Evolutionary conservation across 2,797 vertebrate species (phyloP).

Genomic region (Cossypha polioptera): DNA sequence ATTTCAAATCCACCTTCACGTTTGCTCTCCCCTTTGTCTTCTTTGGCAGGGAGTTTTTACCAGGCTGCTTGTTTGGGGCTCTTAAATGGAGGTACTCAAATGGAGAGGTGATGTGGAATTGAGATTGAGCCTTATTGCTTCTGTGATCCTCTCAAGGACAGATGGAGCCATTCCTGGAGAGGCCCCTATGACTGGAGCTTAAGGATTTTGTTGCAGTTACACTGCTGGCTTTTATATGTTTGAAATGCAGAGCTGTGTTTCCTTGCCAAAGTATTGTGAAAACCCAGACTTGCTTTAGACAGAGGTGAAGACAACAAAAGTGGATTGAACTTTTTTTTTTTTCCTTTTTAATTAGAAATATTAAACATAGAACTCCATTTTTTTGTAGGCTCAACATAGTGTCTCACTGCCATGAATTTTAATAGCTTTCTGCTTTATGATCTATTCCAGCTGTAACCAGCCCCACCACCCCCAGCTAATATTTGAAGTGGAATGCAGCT

Average conservation of each 20-base stretch:
- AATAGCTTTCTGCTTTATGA: slow-evolving; percentile 61
- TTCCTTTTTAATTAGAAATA: slow-evolving; percentile 48
- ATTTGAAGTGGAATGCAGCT: slow-evolving; percentile 65
- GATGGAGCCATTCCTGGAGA: slow-evolving; percentile 31
- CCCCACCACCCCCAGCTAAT: slow-evolving; percentile 61
- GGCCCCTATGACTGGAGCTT: background rate
- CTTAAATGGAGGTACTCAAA: background rate
- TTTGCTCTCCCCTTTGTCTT: background rate
- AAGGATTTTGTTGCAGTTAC: slow-evolving; percentile 47
- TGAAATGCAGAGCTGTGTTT: slow-evolving; percentile 11
- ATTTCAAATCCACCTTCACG: background rate
- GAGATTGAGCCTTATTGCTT: background rate
- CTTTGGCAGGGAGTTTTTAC: background rate
- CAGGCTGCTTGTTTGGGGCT: background rate
- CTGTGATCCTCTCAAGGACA: slow-evolving; percentile 34
- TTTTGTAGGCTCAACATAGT: slow-evolving; percentile 48
- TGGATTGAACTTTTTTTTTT: slow-evolving; percentile 24
- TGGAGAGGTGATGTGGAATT: background rate
- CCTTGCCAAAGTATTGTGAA: slow-evolving; percentile 56
- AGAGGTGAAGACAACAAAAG: slow-evolving; percentile 66
- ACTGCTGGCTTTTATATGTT: slow-evolving; percentile 33
- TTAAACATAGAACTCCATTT: slow-evolving; percentile 48
- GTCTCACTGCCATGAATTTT: slow-evolving; percentile 54
- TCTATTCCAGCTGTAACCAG: slow-evolving; percentile 71
- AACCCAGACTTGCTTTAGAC: slow-evolving; percentile 56